phyloP scores from a whole-genome alignment of 1,140 invertebrate genomes.

The Chrysomallon squamiferum region DNA sequence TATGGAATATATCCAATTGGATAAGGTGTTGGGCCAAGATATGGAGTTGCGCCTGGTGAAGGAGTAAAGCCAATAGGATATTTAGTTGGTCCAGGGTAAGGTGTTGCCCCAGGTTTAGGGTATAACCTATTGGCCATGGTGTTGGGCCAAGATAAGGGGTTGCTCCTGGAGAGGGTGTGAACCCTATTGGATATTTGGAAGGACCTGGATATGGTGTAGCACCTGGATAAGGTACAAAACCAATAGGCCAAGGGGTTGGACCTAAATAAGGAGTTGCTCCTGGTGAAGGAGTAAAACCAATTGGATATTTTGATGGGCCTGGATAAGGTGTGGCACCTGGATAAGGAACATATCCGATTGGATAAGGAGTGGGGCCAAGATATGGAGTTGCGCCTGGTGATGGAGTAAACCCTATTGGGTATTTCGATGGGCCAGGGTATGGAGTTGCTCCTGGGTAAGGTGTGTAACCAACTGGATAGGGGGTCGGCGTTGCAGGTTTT shows the following conservation, averaged over 20 bases:
- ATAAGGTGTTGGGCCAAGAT: constrained; percentile 6
- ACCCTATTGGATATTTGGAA: background rate
- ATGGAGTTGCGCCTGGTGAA: background rate
- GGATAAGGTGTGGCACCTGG: background rate
- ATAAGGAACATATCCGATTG: background rate
- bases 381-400: constrained; percentile 2
- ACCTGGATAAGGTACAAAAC: background rate
- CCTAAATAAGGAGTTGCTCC: background rate
- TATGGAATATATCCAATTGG: constrained; percentile 4
- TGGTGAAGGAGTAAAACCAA: background rate
- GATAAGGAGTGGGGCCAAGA: background rate
- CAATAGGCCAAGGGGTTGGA: background rate
- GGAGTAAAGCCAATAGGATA: background rate
- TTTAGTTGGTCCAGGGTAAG: background rate
- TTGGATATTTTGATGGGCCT: background rate
- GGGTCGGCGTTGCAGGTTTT: background rate
- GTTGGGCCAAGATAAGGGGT: background rate
- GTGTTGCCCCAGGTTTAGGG: background rate
- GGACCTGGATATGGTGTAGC: constrained; percentile 2
- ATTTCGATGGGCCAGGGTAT: background rate
- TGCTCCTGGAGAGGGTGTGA: background rate
- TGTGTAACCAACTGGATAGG: background rate
- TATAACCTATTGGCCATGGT: background rate
- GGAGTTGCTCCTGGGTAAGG: background rate
- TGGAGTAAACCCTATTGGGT: background rate